These are phyloP conservation scores for Melinaea marsaeus DNA, from an alignment of 2,888 invertebrate genomes.

Conservation along the genomic window DNA sequence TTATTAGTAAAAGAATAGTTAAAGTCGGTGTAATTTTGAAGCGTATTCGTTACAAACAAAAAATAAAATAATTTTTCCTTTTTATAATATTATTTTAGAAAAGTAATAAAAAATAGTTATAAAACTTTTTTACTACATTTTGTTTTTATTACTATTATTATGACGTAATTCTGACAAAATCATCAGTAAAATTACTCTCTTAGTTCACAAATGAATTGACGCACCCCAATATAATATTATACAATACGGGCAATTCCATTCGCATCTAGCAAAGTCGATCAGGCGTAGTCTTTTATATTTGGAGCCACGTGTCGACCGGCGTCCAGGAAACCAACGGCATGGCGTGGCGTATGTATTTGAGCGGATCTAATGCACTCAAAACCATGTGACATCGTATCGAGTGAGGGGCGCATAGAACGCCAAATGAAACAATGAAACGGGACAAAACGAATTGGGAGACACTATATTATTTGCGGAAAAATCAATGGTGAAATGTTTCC, in stretches of 20 bases:
- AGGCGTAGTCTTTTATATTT: slow-evolving; percentile 75
- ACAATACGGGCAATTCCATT: slow-evolving; percentile 74
- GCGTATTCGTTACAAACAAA: too few relatives aligned
- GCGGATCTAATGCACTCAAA: slow-evolving; percentile 75
- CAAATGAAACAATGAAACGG: slow-evolving; percentile 38
- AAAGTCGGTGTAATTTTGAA: too few relatives aligned
- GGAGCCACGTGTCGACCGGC: slow-evolving; percentile 69
- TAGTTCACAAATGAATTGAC: slow-evolving; percentile 33
- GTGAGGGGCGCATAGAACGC: slow-evolving; percentile 42
- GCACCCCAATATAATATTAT: slow-evolving; percentile 59
- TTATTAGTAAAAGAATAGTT: too few relatives aligned
- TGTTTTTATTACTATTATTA: neutral
- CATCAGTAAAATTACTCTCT: slow-evolving; percentile 29
- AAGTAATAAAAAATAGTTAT: too few relatives aligned
- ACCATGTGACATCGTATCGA: slow-evolving; percentile 55
- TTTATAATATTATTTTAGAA: too few relatives aligned
- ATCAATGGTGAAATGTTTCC: slow-evolving; percentile 73
- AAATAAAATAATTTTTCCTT: too few relatives aligned
- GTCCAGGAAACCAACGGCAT: slow-evolving; percentile 67
- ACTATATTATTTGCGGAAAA: slow-evolving; percentile 73
- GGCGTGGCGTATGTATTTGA: slow-evolving; percentile 61
- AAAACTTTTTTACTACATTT: too few relatives aligned
- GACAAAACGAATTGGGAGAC: slow-evolving; percentile 48
- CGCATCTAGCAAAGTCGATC: slow-evolving; percentile 67
- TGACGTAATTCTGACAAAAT: slow-evolving; percentile 8